Evolutionary conservation across 2,797 vertebrate species (phyloP), one percentile per base, ranked within the genome.

Genomic region (Eleutherodactylus coqui): DNA sequence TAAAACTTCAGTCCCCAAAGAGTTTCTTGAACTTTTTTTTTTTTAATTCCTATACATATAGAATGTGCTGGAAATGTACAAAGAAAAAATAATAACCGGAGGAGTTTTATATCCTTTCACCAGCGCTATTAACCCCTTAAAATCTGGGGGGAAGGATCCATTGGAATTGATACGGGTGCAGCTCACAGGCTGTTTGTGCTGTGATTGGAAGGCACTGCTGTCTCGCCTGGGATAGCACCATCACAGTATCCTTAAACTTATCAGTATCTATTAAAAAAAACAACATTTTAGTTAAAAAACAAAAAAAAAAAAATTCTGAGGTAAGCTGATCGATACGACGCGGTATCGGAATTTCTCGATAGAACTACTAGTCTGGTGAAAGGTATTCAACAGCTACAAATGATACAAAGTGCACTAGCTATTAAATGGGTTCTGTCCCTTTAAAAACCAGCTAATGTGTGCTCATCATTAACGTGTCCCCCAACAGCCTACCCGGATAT

Each of bases 291-390:
- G 7, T 4, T 49, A 95, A 95, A 94, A 94, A 94, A 92, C 93
- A 94, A 96, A 96, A 93, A 93, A 94, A 96, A 96, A 93, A 89
- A 83, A 55, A 89, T 67, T 92, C 93, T 90, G 95, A 96, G 95
- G 96, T 97, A 96, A 96, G 94, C 94, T 88, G 92, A 91, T 94
- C 85, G 81, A 92, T 92, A 92, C 85, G 70, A 83, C 84, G 90
- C 88, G 62, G 88, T 82, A 90, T 89, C 90, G 69, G 88, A 75
- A 89, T 88, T 75, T 89, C n/a, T 88, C 88, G 36, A 88, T 89
- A 86, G 88, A 92, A 92, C 93, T 92, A 95, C 92, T 96, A 95
- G 95, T 94, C 94, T 96, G 97, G 97, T 97, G 97, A 97, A 97
- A 98, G 96, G 96, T 94, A 79, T 81, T 21, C 90, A 94, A 70